phyloP scores from a whole-genome alignment of 1,140 invertebrate genomes.

The Meloidogyne exigua region DNA sequence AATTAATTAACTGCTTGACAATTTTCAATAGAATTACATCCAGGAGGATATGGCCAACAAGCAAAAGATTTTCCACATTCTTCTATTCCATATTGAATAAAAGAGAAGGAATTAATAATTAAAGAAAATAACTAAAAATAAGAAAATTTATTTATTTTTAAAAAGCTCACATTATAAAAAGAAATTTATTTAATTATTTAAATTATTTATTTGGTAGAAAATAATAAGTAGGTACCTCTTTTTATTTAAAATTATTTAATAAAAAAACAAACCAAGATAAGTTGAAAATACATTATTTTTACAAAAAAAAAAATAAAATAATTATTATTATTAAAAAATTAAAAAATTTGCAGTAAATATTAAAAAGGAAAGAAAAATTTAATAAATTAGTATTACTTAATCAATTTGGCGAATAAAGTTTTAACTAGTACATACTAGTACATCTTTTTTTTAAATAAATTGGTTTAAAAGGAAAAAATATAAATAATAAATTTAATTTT shows the following conservation, averaged over 20 bases:
- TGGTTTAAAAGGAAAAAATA: no score
- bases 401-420: conserved; percentile 2
- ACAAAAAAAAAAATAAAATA: no score
- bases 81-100: conserved; percentile 8
- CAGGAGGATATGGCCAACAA: conserved; percentile 20
- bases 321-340: no score
- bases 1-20: conserved; percentile 20
- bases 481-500: no score
- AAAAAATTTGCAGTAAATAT: not conserved
- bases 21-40: conserved; percentile 10
- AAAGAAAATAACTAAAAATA: not conserved
- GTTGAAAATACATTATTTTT: no score
- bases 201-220: no score
- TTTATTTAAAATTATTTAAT: no score
- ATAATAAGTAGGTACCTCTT: no score
- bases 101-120: not conserved
- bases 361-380: not conserved
- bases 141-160: not conserved
- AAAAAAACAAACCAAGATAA: no score
- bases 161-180: not conserved
- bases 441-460: no score
- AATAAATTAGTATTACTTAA: not conserved
- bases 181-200: no score
- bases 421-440: no score
- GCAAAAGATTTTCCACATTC: conserved; percentile 11